phyloP scores from a whole-genome alignment of 2,113 vertebrate genomes.

The Leptocoma aspasia region DNA sequence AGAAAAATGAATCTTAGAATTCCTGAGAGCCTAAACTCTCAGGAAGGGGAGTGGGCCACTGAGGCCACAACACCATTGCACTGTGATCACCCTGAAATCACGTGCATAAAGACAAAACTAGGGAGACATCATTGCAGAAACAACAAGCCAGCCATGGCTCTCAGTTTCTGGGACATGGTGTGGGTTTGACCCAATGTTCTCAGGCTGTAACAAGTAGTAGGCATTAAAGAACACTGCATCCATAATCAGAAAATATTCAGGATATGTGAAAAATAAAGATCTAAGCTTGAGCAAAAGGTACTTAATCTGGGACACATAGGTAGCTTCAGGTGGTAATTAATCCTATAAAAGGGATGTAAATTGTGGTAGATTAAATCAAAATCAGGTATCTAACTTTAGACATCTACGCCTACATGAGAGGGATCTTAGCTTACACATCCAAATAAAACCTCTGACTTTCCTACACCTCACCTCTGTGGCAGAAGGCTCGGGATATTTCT shows the following conservation, averaged over 20 bases:
- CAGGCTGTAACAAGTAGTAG: neutral
- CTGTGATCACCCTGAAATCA: neutral
- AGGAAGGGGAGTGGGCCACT: neutral
- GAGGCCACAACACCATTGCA: neutral
- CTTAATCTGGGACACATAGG: rapidly evolving
- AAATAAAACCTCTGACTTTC: neutral
- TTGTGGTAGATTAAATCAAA: neutral
- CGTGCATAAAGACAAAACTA: rapidly evolving
- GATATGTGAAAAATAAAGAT: neutral
- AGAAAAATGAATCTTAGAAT: neutral
- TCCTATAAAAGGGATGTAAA: neutral
- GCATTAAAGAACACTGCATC: neutral
- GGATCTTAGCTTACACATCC: neutral
- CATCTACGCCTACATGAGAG: neutral
- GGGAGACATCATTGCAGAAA: neutral
- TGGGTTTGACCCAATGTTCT: neutral
- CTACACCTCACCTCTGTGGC: neutral
- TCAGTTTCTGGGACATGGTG: neutral
- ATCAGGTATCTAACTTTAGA: neutral
- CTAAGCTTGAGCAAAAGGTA: neutral
- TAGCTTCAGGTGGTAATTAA: neutral
- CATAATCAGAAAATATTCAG: neutral
- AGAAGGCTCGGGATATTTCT: neutral
- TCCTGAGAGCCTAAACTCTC: neutral
- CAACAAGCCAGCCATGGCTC: neutral